Percentiles rank a stretch among this genome's conserved stretches.
Conservation (phyloP, 1,140 invertebrate species). For the Drosophila busckii region DNA sequence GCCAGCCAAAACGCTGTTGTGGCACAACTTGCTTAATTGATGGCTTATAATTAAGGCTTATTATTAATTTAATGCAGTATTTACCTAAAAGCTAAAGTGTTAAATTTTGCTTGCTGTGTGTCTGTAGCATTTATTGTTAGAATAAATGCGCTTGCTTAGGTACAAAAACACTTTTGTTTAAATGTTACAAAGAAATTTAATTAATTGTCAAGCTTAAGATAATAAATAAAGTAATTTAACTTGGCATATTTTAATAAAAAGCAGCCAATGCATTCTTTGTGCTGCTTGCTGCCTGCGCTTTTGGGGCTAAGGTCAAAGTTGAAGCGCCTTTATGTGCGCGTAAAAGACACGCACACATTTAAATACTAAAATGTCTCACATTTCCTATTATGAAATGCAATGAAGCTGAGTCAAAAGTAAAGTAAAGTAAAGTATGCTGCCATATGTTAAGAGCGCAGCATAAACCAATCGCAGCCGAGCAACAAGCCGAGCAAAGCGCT, state of each 20-base stretch:
- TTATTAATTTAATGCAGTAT: not conserved
- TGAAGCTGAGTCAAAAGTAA: conserved; percentile 35
- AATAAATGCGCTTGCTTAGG: too few relatives aligned
- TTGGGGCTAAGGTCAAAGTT: conserved; percentile 67
- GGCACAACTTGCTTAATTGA: conserved; percentile 11
- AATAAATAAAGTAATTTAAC: too few relatives aligned
- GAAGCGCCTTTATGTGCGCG: conserved; percentile 48
- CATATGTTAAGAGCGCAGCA: conserved; percentile 63
- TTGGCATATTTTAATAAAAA: too few relatives aligned
- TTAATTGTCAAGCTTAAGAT: too few relatives aligned
- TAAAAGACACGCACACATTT: conserved; percentile 26
- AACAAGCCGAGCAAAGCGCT: conserved; percentile 38
- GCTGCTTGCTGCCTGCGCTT: conserved; percentile 35
- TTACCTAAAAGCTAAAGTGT: not conserved
- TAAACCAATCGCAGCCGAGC: conserved; percentile 61
- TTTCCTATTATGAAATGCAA: conserved; percentile 40
- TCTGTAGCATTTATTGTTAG: too few relatives aligned
- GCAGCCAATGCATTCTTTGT: too few relatives aligned
- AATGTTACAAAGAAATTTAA: too few relatives aligned
- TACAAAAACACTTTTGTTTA: too few relatives aligned
- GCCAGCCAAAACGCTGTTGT: too few relatives aligned
- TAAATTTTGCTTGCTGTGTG: not conserved
- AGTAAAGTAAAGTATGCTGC: conserved; percentile 55
- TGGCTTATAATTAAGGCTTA: not conserved
- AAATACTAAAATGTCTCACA: conserved; percentile 2